These are phyloP conservation scores for Allacma fusca DNA, from an alignment of 2,888 invertebrate genomes.

Conservation along the genomic window DNA sequence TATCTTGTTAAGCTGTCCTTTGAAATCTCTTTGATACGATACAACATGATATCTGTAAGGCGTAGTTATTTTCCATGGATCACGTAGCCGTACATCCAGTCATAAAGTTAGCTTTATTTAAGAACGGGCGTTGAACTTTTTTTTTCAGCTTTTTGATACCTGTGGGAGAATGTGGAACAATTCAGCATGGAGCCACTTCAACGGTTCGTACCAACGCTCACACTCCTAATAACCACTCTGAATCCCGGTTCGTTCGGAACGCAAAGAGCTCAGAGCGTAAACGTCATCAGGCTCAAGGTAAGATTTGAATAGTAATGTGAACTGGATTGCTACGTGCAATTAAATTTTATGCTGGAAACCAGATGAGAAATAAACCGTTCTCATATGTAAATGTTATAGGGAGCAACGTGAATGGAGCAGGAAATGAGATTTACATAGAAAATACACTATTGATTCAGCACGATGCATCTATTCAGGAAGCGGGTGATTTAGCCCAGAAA, in stretches of 20 bases:
- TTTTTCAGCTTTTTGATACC: slow-evolving; percentile 57
- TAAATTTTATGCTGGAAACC: background rate
- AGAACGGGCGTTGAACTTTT: slow-evolving; percentile 21
- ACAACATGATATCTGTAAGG: background rate
- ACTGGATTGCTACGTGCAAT: background rate
- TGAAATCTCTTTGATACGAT: background rate
- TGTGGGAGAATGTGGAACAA: slow-evolving; percentile 57
- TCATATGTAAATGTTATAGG: slow-evolving; percentile 22
- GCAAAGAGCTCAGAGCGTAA: background rate
- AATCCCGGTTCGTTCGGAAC: background rate
- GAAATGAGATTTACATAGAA: slow-evolving; percentile 59
- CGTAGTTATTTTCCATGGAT: background rate
- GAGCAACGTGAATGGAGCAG: background rate
- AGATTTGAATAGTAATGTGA: background rate
- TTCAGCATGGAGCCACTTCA: slow-evolving; percentile 40
- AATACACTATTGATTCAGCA: slow-evolving; percentile 61
- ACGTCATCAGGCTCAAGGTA: background rate
- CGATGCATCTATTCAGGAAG: slow-evolving; percentile 59
- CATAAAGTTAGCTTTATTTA: slow-evolving; percentile 1
- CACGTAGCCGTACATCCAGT: background rate
- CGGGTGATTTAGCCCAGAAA: slow-evolving; percentile 59
- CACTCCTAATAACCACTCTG: background rate
- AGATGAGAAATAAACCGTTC: background rate
- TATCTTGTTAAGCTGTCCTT: too few species aligned
- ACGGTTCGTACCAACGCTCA: background rate